Evolutionary conservation across 2,113 vertebrate species (phyloP).

Genomic region (Poicephalus gulielmi): DNA sequence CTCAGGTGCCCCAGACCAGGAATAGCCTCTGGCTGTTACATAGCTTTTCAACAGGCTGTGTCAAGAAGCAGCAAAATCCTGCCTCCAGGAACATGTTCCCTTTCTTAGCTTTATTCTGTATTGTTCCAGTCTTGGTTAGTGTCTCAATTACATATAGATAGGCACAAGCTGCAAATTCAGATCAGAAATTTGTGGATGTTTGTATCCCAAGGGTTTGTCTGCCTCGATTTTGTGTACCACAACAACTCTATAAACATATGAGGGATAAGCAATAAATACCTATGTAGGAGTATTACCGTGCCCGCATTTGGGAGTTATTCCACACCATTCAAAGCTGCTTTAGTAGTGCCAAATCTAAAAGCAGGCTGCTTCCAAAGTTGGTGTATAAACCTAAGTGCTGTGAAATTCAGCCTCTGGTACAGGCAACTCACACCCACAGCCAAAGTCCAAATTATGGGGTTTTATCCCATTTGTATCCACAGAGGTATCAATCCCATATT

Average conservation of each 20-base stretch:
- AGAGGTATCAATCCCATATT: not conserved
- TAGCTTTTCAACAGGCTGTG: constrained; percentile 65
- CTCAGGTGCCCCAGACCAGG: constrained; percentile 65
- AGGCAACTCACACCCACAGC: not conserved
- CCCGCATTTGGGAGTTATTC: not conserved
- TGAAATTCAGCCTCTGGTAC: not conserved
- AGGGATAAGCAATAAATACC: not conserved
- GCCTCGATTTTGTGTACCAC: not conserved
- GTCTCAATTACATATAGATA: not conserved
- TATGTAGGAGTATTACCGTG: not conserved
- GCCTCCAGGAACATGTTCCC: constrained; percentile 43
- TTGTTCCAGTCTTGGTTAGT: not conserved
- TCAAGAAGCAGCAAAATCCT: constrained; percentile 73
- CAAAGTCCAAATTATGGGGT: not conserved
- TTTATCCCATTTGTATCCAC: not conserved
- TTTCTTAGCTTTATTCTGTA: constrained; percentile 52
- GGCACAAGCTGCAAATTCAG: constrained; percentile 9
- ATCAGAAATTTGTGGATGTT: not conserved
- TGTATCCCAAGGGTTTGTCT: not conserved
- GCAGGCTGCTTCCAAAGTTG: not conserved
- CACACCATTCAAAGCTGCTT: not conserved
- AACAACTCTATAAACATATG: not conserved
- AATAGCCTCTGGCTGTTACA: constrained; percentile 73
- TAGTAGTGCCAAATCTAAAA: not conserved
- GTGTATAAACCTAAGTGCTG: not conserved